Evolutionary conservation across 2,113 vertebrate genomes (phyloP).

Genomic region (Scomber japonicus): DNA sequence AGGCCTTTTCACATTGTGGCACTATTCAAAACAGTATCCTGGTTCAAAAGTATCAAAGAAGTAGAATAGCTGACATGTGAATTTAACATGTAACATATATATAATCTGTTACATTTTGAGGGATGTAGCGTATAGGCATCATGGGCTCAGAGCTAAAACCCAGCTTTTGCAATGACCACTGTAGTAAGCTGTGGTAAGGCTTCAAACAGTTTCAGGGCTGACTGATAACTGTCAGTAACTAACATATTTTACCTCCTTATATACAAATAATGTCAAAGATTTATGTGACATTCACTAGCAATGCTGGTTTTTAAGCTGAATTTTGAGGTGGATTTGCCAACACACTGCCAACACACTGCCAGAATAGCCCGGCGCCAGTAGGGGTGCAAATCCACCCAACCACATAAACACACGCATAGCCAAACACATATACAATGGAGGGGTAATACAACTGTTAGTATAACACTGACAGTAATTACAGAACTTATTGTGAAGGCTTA

Average conservation of each 20-base stretch:
- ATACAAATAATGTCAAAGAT: background rate
- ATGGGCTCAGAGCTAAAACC: too few relatives aligned
- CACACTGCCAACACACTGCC: too few relatives aligned
- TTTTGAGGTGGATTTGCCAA: background rate
- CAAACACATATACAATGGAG: slow-evolving; percentile 21
- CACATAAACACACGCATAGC: background rate
- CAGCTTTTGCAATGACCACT: too few relatives aligned
- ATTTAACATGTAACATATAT: background rate
- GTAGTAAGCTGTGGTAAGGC: too few relatives aligned
- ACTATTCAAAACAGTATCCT: background rate
- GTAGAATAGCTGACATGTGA: background rate
- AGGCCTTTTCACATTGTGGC: background rate
- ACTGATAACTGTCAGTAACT: background rate
- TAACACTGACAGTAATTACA: slow-evolving; percentile 40
- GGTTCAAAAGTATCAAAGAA: background rate
- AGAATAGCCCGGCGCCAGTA: background rate
- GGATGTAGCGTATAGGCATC: too few relatives aligned
- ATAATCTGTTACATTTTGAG: background rate
- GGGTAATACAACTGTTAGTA: slow-evolving; percentile 15
- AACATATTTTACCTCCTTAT: background rate
- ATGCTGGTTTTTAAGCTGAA: background rate
- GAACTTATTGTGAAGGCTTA: slow-evolving; percentile 14
- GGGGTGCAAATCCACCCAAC: slow-evolving; percentile 5
- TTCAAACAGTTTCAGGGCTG: too few relatives aligned
- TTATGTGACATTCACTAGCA: background rate